Conservation (phyloP, 2,113 vertebrate species). For the Lampris megalopsis region DNA sequence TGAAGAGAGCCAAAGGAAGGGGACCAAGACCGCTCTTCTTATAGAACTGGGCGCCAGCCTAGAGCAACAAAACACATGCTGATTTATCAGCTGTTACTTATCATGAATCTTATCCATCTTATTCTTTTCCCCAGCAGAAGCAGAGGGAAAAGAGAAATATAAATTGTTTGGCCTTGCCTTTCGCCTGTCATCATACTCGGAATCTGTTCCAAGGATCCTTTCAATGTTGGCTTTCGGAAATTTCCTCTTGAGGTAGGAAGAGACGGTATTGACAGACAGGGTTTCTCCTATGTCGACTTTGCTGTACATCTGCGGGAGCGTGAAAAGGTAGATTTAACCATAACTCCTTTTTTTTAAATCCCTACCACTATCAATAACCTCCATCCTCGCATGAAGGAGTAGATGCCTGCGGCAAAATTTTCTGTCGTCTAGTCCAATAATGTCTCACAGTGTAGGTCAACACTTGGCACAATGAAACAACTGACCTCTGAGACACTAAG, state of each 20-base stretch:
- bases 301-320: slow-evolving; percentile 87
- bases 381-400: slow-evolving; percentile 36
- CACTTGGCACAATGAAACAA: slow-evolving; percentile 44
- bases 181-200: slow-evolving; percentile 88
- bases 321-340: slow-evolving; percentile 42
- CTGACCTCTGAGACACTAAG: slow-evolving; percentile 38
- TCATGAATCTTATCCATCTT: background rate
- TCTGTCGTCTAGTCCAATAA: slow-evolving; percentile 54
- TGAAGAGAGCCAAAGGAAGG: slow-evolving; percentile 93
- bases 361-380: slow-evolving; percentile 46
- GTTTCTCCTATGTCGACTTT: slow-evolving; percentile 78
- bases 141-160: background rate
- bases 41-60: slow-evolving; percentile 91
- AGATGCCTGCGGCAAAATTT: slow-evolving; percentile 38
- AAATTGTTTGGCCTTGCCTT: slow-evolving; percentile 77
- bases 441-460: slow-evolving; percentile 45
- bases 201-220: slow-evolving; percentile 85
- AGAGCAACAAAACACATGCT: slow-evolving; percentile 30
- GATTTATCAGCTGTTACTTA: background rate
- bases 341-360: slow-evolving; percentile 43
- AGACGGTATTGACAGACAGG: slow-evolving; percentile 85
- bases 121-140: background rate
- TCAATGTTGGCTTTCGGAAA: slow-evolving; percentile 86
- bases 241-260: slow-evolving; percentile 83
- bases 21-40: slow-evolving; percentile 88